These are phyloP conservation scores for Misgurnus anguillicaudatus DNA, from an alignment of 2,113 vertebrate genomes.

Conservation along the genomic window DNA sequence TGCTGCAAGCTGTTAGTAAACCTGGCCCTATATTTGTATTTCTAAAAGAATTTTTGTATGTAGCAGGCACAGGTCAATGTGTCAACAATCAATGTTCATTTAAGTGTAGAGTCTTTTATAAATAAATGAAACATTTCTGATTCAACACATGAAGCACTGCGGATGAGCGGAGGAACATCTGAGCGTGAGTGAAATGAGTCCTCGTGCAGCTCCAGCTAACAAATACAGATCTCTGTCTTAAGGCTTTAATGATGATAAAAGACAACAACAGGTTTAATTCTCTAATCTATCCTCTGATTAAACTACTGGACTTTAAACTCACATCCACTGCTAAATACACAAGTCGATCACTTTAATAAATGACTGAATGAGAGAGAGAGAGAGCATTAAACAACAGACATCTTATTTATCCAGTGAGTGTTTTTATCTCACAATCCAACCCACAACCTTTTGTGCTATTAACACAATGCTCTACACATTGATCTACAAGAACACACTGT, in stretches of 20 bases:
- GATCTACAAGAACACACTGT: too few species aligned
- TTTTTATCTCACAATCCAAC: too few species aligned
- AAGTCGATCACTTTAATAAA: not conserved
- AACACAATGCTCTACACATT: too few species aligned
- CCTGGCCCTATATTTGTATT: too few species aligned
- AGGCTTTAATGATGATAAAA: slow-evolving; percentile 27
- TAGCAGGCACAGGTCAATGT: not conserved
- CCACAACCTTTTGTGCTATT: too few species aligned
- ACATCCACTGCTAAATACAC: slow-evolving; percentile 9
- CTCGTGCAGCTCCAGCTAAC: not conserved
- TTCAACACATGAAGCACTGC: slow-evolving; percentile 28
- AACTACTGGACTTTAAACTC: slow-evolving; percentile 1
- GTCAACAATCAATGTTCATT: slow-evolving; percentile 6
- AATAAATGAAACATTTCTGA: slow-evolving; percentile 40
- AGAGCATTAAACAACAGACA: too few species aligned
- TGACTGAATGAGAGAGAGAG: too few species aligned
- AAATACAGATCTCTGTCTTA: slow-evolving; percentile 3
- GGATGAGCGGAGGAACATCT: slow-evolving; percentile 6
- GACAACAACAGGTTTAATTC: slow-evolving; percentile 11
- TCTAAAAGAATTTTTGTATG: not conserved
- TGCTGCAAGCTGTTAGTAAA: too few species aligned
- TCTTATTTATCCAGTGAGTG: too few species aligned
- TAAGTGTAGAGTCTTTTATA: not conserved
- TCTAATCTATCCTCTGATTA: slow-evolving; percentile 8
- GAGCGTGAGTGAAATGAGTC: slow-evolving; percentile 20